Evolutionary conservation across 1,140 invertebrate genomes (phyloP).

Genomic region (Drosophila murphyi): DNA sequence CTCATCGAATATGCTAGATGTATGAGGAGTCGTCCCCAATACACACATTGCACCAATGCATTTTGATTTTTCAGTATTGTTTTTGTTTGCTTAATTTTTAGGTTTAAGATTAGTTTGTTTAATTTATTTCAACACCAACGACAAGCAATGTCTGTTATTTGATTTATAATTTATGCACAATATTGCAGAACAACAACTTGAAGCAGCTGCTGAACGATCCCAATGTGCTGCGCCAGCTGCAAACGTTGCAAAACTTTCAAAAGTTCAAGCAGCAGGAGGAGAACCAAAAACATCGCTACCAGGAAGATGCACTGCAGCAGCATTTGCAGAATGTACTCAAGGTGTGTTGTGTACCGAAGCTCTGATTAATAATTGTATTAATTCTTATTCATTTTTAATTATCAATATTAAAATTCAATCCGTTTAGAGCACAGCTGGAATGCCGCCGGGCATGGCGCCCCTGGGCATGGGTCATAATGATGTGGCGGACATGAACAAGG

Average conservation of each 20-base stretch:
- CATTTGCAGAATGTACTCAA: constrained; percentile 87
- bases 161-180: not conserved
- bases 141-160: not conserved
- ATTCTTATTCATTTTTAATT: too few species aligned
- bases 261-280: constrained; percentile 88
- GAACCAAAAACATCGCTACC: constrained; percentile 89
- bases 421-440: constrained; percentile 58
- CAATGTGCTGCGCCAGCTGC: constrained; percentile 89
- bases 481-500: constrained; percentile 74
- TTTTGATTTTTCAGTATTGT: constrained; percentile 1
- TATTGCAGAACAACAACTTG: constrained; percentile 78
- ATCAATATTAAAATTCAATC: not conserved
- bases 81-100: constrained; percentile 28
- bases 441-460: constrained; percentile 52
- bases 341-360: constrained; percentile 20
- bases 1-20: constrained; percentile 69
- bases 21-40: constrained; percentile 36
- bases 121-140: constrained; percentile 4
- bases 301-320: constrained; percentile 92
- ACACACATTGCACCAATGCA: not conserved
- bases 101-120: constrained; percentile 25
- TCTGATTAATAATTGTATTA: too few species aligned
- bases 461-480: constrained; percentile 59
- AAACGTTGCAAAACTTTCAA: constrained; percentile 85
- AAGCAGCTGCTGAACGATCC: constrained; percentile 87